Conservation (phyloP, 2,113 vertebrate species). For the Pholis gunnellus region DNA sequence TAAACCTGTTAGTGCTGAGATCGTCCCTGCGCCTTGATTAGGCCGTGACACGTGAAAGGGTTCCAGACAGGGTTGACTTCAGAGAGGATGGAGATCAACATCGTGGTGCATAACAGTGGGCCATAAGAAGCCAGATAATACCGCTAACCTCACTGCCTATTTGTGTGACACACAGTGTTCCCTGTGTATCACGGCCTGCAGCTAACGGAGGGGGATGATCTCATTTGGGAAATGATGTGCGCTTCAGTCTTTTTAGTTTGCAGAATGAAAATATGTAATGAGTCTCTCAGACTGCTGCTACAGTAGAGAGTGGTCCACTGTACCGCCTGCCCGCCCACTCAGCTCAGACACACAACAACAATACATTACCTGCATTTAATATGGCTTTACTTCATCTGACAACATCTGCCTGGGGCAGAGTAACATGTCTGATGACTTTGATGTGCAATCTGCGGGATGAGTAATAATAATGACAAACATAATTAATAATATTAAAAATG, state of each 20-base stretch:
- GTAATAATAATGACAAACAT: slow-evolving; percentile 59
- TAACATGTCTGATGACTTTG: slow-evolving; percentile 63
- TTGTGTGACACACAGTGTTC: slow-evolving; percentile 23
- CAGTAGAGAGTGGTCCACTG: slow-evolving; percentile 3
- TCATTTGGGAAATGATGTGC: slow-evolving; percentile 14
- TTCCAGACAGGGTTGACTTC: slow-evolving; percentile 14
- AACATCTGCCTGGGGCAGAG: slow-evolving; percentile 31
- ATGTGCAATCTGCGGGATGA: slow-evolving; percentile 72
- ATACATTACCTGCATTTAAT: slow-evolving; percentile 45
- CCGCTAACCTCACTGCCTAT: slow-evolving; percentile 12
- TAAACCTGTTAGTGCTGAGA: slow-evolving; percentile 3
- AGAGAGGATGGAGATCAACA: background rate
- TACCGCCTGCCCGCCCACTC: slow-evolving; percentile 4
- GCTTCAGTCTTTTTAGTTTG: slow-evolving; percentile 26
- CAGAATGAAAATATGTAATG: slow-evolving; percentile 21
- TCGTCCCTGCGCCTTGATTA: background rate
- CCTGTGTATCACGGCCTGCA: slow-evolving; percentile 31
- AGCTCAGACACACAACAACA: slow-evolving; percentile 16
- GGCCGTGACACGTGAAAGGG: background rate
- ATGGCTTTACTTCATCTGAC: slow-evolving; percentile 38
- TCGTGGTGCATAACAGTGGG: background rate
- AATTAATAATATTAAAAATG: slow-evolving; percentile 44
- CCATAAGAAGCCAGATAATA: slow-evolving; percentile 9
- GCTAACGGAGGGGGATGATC: slow-evolving; percentile 19
- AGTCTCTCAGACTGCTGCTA: slow-evolving; percentile 25